Percentiles rank a stretch among this genome's conserved stretches.
Evolutionary conservation across 64 coral and sea anemone species (phyloP).

Genomic region (Cladopsammia gracilis): DNA sequence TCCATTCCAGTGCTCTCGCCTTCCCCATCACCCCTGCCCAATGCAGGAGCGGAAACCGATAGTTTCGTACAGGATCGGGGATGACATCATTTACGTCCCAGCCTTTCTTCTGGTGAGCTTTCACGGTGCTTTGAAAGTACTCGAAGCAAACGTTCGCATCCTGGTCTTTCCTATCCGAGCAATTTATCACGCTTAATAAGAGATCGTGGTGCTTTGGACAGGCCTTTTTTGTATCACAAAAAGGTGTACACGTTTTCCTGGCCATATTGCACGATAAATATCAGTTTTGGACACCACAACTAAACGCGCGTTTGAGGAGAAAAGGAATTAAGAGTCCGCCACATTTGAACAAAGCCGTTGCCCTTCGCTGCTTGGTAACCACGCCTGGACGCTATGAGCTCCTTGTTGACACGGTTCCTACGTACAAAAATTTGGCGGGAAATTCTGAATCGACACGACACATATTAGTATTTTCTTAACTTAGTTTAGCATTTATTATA

Average conservation of each 20-base stretch:
- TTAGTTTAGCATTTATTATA: no score
- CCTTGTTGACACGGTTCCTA: no score
- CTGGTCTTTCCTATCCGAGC: neutral
- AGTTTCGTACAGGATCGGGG: conserved; percentile 49
- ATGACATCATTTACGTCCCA: conserved; percentile 52
- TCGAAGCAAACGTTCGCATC: neutral
- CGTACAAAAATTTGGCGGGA: no score
- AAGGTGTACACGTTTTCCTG: conserved; percentile 34
- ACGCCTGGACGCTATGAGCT: neutral
- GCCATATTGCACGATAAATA: conserved; percentile 38
- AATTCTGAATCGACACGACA: no score
- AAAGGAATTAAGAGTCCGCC: neutral
- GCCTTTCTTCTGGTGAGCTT: conserved; percentile 48
- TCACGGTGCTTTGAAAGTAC: conserved; percentile 7
- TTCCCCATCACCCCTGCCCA: conserved; percentile 63
- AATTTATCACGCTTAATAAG: neutral
- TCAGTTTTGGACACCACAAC: neutral
- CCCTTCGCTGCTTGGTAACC: neutral
- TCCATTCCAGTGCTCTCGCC: conserved; percentile 45
- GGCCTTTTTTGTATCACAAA: conserved; percentile 27
- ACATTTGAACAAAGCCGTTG: neutral
- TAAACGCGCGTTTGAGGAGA: neutral
- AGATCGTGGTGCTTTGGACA: conserved; percentile 58
- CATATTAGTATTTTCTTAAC: no score
- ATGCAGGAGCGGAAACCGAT: conserved; percentile 60